phyloP scores from a whole-genome alignment of 1,140 invertebrate species.

The Drosophila melanogaster region Release_6_plus_ISO1_MT NT_037436.4:12807501-12808000 shows the following conservation, averaged over 20 bases:
- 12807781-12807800: constrained; percentile 43
- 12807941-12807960: constrained; percentile 73
- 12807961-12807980: constrained; percentile 79
- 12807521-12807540: constrained; percentile 75
- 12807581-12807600: constrained; percentile 58
- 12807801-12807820: constrained; percentile 62
- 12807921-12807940: constrained; percentile 42
- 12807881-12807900: constrained; percentile 50
- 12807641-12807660: constrained; percentile 57
- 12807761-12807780: constrained; percentile 78
- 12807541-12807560: constrained; percentile 66
- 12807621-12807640: constrained; percentile 50
- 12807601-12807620: constrained; percentile 69
- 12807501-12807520: constrained; percentile 55
- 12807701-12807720: constrained; percentile 81
- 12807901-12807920: constrained; percentile 48
- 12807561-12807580: constrained; percentile 52
- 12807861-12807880: not conserved
- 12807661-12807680: constrained; percentile 77
- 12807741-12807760: constrained; percentile 73
- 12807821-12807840: constrained; percentile 49
- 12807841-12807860: not conserved
- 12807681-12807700: constrained; percentile 74
- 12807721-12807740: constrained; percentile 80
- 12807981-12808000: constrained; percentile 81